Conservation (phyloP, 2,113 vertebrate species). For the Microcebus ravelobensis region DNA sequence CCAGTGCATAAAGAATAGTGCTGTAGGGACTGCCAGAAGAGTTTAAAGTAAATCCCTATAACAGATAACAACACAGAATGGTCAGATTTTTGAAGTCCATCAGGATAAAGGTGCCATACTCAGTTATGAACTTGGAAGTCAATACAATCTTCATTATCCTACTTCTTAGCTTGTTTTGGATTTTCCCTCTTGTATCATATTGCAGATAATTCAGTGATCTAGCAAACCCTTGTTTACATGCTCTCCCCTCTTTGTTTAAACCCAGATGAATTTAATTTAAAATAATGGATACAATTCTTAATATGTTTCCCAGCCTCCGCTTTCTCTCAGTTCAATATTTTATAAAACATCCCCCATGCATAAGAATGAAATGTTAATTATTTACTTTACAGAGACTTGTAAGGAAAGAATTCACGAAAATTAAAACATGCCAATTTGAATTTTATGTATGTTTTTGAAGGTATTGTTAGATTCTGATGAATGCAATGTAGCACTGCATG, state of each 20-base stretch:
- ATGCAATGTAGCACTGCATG: not conserved
- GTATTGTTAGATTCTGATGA: slow-evolving; percentile 26
- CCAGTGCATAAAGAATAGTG: not conserved
- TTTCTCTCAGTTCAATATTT: slow-evolving; percentile 51
- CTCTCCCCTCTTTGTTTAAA: not conserved
- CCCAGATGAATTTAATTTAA: slow-evolving; percentile 41
- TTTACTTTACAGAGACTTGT: not conserved
- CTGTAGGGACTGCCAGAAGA: not conserved
- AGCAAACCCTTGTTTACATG: not conserved
- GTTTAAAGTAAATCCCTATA: not conserved
- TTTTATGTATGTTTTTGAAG: slow-evolving; percentile 23
- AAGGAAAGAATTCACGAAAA: slow-evolving; percentile 21
- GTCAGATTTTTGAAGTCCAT: not conserved
- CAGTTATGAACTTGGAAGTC: not conserved
- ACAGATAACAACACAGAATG: not conserved
- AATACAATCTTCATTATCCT: not conserved
- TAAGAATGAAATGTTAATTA: slow-evolving; percentile 59
- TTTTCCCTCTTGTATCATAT: not conserved
- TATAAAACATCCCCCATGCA: not conserved
- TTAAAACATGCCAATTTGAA: slow-evolving; percentile 52
- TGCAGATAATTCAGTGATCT: not conserved
- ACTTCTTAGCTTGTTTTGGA: not conserved
- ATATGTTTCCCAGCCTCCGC: not conserved
- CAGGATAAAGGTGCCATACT: not conserved
- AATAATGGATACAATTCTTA: not conserved